Conservation (phyloP, 92 coral and sea anemone species). For the Palythoa caribaeorum region DNA sequence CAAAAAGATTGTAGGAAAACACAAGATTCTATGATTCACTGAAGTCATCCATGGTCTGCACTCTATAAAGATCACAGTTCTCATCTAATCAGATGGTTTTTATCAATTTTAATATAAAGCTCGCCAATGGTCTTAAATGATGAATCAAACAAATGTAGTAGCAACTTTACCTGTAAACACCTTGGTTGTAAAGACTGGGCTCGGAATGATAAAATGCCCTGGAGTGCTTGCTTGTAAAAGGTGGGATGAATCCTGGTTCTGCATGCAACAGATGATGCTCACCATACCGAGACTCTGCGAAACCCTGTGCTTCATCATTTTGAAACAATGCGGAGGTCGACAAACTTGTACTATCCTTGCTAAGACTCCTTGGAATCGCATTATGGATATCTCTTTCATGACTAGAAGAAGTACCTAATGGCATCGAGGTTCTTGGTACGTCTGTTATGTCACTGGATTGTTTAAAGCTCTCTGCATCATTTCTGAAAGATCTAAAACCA, state of each 20-base stretch:
- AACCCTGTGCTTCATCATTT: background rate
- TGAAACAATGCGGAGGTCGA: slow-evolving; percentile 12
- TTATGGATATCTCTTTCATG: background rate
- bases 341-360: slow-evolving; percentile 12
- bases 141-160: background rate
- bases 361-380: slow-evolving; percentile 1
- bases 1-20: no score
- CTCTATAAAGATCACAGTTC: no score
- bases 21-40: no score
- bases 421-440: background rate
- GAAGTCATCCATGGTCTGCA: no score
- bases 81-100: no score
- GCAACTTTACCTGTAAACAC: slow-evolving; percentile 9
- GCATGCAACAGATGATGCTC: slow-evolving; percentile 19
- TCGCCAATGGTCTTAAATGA: no score
- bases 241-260: slow-evolving; percentile 20
- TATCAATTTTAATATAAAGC: no score
- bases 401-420: slow-evolving; percentile 7
- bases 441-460: background rate
- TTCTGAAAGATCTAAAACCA: background rate
- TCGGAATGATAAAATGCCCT: slow-evolving; percentile 37
- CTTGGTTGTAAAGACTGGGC: slow-evolving; percentile 33
- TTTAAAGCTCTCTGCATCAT: background rate
- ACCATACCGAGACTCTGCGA: background rate
- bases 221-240: slow-evolving; percentile 21